Conservation (phyloP, 1,140 invertebrate genomes). For the Drosophila watanabei region DNA sequence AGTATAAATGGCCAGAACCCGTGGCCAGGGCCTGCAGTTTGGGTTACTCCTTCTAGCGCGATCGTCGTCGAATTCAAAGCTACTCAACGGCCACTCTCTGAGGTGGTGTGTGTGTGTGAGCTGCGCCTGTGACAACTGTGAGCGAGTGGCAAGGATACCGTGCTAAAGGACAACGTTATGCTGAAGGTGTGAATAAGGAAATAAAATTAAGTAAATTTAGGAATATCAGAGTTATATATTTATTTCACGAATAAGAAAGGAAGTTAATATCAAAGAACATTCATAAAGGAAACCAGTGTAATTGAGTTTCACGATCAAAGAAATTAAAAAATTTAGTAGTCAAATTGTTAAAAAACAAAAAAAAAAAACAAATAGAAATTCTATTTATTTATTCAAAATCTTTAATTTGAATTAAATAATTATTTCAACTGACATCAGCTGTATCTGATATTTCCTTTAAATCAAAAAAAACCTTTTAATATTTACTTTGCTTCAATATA, state of each 20-base stretch:
- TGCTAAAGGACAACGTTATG: constrained; percentile 51
- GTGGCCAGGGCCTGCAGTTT: constrained; percentile 68
- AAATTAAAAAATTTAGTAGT: not conserved
- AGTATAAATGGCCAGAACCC: constrained; percentile 80
- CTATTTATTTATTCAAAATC: not conserved
- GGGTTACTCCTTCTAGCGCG: constrained; percentile 67
- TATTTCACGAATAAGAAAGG: not conserved
- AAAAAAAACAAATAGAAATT: not conserved
- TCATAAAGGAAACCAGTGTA: not conserved
- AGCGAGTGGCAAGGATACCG: constrained; percentile 44
- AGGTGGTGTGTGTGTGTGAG: constrained; percentile 48
- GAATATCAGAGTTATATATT: not conserved
- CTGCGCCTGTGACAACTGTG: constrained; percentile 42
- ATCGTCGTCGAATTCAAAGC: constrained; percentile 45
- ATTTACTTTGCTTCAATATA: not conserved
- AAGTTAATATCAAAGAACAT: not conserved
- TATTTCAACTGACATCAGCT: too few species aligned
- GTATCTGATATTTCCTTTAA: not conserved
- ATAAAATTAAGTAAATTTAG: too few species aligned
- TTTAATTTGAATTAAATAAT: not conserved
- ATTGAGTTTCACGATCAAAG: not conserved
- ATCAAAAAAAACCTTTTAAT: too few species aligned
- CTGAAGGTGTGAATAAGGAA: constrained; percentile 36
- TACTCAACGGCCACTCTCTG: constrained; percentile 35
- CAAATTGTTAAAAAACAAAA: not conserved